Conservation (phyloP, 2,888 invertebrate genomes). For the Pinctada fucata region DNA sequence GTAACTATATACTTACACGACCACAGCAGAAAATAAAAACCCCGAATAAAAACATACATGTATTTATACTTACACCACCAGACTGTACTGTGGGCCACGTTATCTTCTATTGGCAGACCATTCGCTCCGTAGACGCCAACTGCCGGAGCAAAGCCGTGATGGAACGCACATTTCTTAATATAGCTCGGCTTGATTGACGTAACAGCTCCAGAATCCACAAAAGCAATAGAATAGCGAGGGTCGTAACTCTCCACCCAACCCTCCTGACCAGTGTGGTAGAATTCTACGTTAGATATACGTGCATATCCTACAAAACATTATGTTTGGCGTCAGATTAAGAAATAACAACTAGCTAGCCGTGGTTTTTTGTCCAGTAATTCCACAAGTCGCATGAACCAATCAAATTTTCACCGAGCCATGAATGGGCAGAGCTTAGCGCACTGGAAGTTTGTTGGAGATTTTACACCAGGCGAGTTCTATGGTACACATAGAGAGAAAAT, state of each 20-base stretch:
- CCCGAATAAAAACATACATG: no score
- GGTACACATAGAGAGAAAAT: no score
- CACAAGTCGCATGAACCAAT: no score
- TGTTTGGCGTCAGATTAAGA: no score
- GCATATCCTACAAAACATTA: slow-evolving; percentile 61
- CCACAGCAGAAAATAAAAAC: no score
- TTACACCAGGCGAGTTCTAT: no score
- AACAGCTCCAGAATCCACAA: slow-evolving; percentile 60
- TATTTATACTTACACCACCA: slow-evolving; percentile 57
- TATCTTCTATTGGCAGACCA: slow-evolving; percentile 62
- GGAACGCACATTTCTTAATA: slow-evolving; percentile 65
- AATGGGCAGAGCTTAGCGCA: no score
- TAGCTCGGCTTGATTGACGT: slow-evolving; percentile 59
- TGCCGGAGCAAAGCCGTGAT: slow-evolving; percentile 69
- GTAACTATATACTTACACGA: no score
- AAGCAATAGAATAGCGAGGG: slow-evolving; percentile 66
- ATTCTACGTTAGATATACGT: slow-evolving; percentile 67
- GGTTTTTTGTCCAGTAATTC: no score
- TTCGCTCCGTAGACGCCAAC: slow-evolving; percentile 65
- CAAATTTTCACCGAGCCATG: no score
- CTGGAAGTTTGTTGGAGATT: no score
- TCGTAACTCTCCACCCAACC: slow-evolving; percentile 66
- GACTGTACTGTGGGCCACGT: slow-evolving; percentile 67
- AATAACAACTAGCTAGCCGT: no score
- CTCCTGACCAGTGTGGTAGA: slow-evolving; percentile 69